Percentiles rank a stretch among this genome's conserved stretches.
Evolutionary conservation across 2,797 vertebrate species (phyloP).

Genomic region (Philypnodon macrostomus): DNA sequence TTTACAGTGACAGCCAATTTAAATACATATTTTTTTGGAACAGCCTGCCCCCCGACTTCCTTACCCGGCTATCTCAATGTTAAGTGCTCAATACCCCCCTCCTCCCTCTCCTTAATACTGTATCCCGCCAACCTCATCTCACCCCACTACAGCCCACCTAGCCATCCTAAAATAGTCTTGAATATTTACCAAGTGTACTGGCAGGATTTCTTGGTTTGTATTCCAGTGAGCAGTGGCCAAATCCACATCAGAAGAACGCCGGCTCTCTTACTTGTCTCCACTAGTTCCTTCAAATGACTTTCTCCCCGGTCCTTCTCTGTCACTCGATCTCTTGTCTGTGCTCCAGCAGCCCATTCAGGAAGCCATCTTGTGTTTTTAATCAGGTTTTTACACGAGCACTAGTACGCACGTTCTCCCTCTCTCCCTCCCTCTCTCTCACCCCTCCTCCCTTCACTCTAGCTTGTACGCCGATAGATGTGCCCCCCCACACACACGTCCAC

Average conservation of each 20-base stretch:
- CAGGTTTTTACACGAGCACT: constrained; percentile 79
- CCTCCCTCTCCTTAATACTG: neutral
- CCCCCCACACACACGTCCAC: constrained; percentile 53
- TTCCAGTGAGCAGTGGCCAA: constrained; percentile 62
- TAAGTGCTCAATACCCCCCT: constrained; percentile 53
- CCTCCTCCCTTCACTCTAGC: constrained; percentile 46
- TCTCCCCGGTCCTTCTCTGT: constrained; percentile 8
- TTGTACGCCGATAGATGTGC: constrained; percentile 69
- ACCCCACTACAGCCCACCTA: constrained; percentile 32
- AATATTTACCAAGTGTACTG: constrained; percentile 82
- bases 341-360: constrained; percentile 81
- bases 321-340: constrained; percentile 63
- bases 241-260: constrained; percentile 79
- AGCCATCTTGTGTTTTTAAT: constrained; percentile 87
- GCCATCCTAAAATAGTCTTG: constrained; percentile 65
- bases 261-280: constrained; percentile 56
- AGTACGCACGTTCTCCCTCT: constrained; percentile 68
- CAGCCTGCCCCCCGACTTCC: constrained; percentile 34
- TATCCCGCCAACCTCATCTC: constrained; percentile 49
- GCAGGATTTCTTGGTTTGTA: constrained; percentile 69
- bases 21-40: constrained; percentile 45
- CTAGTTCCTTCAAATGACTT: constrained; percentile 39
- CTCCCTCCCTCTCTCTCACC: constrained; percentile 51
- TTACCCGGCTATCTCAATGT: constrained; percentile 43
- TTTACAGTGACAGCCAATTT: constrained; percentile 31